Base-by-base conservation (phyloP, 2,888 invertebrate genomes). In the Nomada goodeniana region DNA sequence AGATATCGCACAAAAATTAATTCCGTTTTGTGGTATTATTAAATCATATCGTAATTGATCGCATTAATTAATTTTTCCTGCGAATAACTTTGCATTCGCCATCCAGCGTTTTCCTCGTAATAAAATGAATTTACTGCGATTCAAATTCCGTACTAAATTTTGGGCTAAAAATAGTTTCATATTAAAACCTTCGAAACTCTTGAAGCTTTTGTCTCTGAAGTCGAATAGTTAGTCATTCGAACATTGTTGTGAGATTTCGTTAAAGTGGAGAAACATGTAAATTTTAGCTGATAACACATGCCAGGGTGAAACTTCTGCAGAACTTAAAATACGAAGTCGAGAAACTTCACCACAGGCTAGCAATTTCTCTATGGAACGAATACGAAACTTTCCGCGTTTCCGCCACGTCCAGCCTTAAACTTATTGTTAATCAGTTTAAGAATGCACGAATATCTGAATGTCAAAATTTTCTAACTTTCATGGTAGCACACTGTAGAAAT, bases 321-420 rank as follows among this genome's bases (percentile, higher is more conserved):
- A 68, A 68, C 75, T 59, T 68, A 29, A 67, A 67, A 75, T 23
- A 68, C 20, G 61, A 61, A 68, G 68, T 61, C 60, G 67, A 18
- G 59, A 71, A 76, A 71, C 64, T 76, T 76, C n/a, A n/a, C 11
- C n/a, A 23, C 63, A 50, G 64, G 20, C 36, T 42, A 26, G 42
- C 50, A 61, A 57, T 76, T 64, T 71, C 70, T 15, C 13, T 70
- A 13, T 52, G 20, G 13, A 3, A 1, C 7, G 47, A 63, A 55
- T 65, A 57, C n/a, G 29, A 20, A 76, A 76, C 71, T 71, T 76
- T 44, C 7, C n/a, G 18, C 55, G 50, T 59, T 63, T 65, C 11
- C 50, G 13, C 2, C 36, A 20, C 20, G 36, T 15, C 11, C 11
- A 7, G 18, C 15, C 15, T 18, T 9, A 2, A 42, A 50, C 15